These are phyloP conservation scores for Ptychodera flava DNA, from an alignment of 35 echinoderm and acorn worm species.

Conservation along the genomic window DNA sequence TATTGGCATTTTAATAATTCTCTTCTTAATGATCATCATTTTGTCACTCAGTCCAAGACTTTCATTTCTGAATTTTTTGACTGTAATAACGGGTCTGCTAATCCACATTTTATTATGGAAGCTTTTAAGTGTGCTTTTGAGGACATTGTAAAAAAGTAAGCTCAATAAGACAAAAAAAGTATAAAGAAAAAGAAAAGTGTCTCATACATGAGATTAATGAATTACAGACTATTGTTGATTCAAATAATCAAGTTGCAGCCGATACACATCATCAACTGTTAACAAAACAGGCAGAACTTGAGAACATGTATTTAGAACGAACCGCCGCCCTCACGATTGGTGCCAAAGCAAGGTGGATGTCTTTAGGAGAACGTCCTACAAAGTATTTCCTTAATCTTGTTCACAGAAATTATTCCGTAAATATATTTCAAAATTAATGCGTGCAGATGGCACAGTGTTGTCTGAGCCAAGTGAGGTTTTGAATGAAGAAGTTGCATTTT, in stretches of 20 bases:
- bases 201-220: neutral
- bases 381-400: neutral
- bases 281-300: neutral
- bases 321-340: neutral
- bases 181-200: neutral
- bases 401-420: neutral
- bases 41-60: neutral
- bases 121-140: neutral
- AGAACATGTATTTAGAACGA: neutral
- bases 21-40: neutral
- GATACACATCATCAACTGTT: neutral
- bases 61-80: neutral
- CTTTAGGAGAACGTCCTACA: neutral
- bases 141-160: neutral
- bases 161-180: neutral
- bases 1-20: neutral
- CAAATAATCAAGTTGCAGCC: neutral
- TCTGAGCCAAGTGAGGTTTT: neutral
- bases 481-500: neutral
- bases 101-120: neutral
- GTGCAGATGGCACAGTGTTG: neutral
- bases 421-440: neutral
- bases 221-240: neutral
- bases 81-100: neutral
- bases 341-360: neutral